These are phyloP conservation scores for Petrophora chlorosata DNA, from an alignment of 2,888 invertebrate species.

Conservation along the genomic window DNA sequence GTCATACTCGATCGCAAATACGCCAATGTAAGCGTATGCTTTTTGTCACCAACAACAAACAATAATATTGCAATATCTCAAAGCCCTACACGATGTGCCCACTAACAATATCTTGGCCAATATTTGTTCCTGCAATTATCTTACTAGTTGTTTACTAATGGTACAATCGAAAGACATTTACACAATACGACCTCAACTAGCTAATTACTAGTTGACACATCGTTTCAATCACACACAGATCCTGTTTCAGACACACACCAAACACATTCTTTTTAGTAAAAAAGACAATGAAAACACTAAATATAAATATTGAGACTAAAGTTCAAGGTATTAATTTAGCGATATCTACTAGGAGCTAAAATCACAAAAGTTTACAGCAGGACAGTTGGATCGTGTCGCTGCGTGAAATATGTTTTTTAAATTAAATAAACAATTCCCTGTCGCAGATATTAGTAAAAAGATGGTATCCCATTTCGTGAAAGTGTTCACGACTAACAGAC, in stretches of 20 bases:
- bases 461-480: slow-evolving; percentile 21
- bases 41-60: slow-evolving; percentile 28
- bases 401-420: slow-evolving; percentile 37
- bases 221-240: slow-evolving; percentile 11
- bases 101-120: background rate
- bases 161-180: too few species aligned
- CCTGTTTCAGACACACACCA: slow-evolving; percentile 12
- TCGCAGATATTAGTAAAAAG: slow-evolving; percentile 26
- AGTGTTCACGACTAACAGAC: too few species aligned
- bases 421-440: slow-evolving; percentile 50
- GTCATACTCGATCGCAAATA: too few species aligned
- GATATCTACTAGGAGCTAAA: slow-evolving; percentile 37
- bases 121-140: background rate
- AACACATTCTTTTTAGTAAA: slow-evolving; percentile 26
- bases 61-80: slow-evolving; percentile 28
- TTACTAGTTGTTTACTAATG: too few species aligned
- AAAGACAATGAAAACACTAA: slow-evolving; percentile 24
- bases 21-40: too few species aligned
- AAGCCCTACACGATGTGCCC: background rate
- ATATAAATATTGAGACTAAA: slow-evolving; percentile 28
- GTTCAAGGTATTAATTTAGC: slow-evolving; percentile 25
- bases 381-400: slow-evolving; percentile 42
- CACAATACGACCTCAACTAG: too few species aligned
- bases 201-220: background rate
- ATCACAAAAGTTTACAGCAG: slow-evolving; percentile 42